Evolutionary conservation across 2,888 invertebrate species (phyloP).

Genomic region (Drosophila mulleri): DNA sequence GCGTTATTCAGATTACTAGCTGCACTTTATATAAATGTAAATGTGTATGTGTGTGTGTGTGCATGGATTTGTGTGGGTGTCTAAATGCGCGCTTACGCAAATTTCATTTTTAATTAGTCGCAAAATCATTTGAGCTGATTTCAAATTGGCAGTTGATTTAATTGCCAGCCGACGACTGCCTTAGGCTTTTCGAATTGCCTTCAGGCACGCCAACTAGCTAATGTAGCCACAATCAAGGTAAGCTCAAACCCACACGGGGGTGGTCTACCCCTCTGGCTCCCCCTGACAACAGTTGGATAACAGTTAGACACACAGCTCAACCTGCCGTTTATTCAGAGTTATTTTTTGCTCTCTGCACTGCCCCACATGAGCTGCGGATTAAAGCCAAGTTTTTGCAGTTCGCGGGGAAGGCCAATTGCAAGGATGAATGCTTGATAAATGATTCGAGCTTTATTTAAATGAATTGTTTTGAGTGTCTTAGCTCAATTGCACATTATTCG

Average conservation of each 20-base stretch:
- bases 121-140: conserved; percentile 66
- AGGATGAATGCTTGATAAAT: conserved; percentile 47
- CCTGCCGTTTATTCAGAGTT: conserved; percentile 26
- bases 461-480: conserved; percentile 11
- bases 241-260: conserved; percentile 27
- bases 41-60: background rate
- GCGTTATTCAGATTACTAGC: conserved; percentile 59
- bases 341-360: background rate
- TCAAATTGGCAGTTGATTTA: conserved; percentile 55
- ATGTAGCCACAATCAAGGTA: conserved; percentile 32
- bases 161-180: conserved; percentile 64
- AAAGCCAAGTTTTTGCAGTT: conserved; percentile 23
- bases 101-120: conserved; percentile 64
- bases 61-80: conserved; percentile 40
- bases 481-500: conserved; percentile 10
- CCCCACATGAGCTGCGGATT: conserved; percentile 28
- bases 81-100: conserved; percentile 54
- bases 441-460: conserved; percentile 32
- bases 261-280: background rate
- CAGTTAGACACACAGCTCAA: conserved; percentile 25
- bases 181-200: conserved; percentile 64
- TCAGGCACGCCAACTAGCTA: conserved; percentile 60
- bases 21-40: conserved; percentile 32
- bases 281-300: conserved; percentile 6
- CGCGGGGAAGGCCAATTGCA: conserved; percentile 38